Percentiles rank a stretch among this genome's conserved stretches.
Evolutionary conservation across 2,888 invertebrate species (phyloP).

Genomic region (Hybos culiciformis): DNA sequence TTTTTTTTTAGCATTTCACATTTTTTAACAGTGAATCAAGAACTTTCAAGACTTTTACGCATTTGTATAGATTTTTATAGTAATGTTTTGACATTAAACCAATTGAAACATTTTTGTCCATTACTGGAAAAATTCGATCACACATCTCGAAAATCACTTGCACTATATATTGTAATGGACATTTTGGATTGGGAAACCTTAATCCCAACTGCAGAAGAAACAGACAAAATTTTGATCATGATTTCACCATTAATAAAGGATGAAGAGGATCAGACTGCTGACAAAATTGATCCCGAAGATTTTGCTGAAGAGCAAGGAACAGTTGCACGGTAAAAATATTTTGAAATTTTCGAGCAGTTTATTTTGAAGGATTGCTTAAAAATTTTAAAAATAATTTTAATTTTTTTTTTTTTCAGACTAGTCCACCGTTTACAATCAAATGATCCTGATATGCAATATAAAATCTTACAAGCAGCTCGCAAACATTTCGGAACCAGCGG

Average conservation of each 20-base stretch:
- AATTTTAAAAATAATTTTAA: background rate
- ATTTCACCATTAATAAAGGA: conserved; percentile 77
- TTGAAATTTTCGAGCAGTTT: background rate
- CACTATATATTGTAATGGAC: conserved; percentile 79
- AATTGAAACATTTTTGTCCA: conserved; percentile 75
- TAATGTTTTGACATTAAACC: conserved; percentile 74
- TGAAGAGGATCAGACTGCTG: conserved; percentile 53
- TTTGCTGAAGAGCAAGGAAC: conserved; percentile 93
- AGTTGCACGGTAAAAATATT: conserved; percentile 48
- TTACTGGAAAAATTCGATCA: conserved; percentile 80
- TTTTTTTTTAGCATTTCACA: conserved; percentile 27
- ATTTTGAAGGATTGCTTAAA: background rate
- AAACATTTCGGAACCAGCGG: conserved; percentile 89
- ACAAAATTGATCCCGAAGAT: conserved; percentile 78
- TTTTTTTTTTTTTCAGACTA: conserved; percentile 38
- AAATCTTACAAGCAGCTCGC: conserved; percentile 77
- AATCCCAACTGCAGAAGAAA: conserved; percentile 79
- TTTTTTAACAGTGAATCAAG: conserved; percentile 64
- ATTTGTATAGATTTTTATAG: conserved; percentile 93
- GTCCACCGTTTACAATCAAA: conserved; percentile 73
- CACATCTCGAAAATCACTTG: conserved; percentile 69
- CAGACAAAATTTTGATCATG: conserved; percentile 63
- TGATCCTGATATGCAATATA: conserved; percentile 72
- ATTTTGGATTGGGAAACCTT: conserved; percentile 79
- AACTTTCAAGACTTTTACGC: conserved; percentile 82